Base-by-base conservation (phyloP, 2,113 vertebrate genomes). In the Dolichotis patagonum region DNA sequence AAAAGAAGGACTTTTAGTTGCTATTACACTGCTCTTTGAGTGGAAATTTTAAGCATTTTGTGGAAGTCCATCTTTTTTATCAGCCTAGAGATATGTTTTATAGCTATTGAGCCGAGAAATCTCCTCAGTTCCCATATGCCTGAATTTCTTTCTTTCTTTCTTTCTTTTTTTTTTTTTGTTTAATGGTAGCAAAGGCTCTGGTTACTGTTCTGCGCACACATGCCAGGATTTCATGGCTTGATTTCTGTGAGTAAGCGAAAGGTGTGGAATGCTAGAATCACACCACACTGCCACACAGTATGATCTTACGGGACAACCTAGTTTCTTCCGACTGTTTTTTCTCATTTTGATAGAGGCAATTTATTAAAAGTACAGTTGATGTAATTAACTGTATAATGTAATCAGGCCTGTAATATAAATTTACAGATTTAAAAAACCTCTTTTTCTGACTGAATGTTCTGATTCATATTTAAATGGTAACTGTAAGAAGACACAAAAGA, bases 31-130 rank as follows among this genome's bases (percentile, higher is more conserved):
- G 12, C 28, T 65, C 41, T 78, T 86, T 60, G 30, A 85, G 41
- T 95, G 85, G 65, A 93, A 65, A 69, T 88, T 84, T 49, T 77
- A 81, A 58, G 54, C 49, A 38, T 94, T 89, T 30, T 10, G 32
- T 78, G 32, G 83, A 69, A 83, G 26, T 60, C 35, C 54, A 28
- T 63, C 17, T 75, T 85, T 91, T 69, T n/a, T 17, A 56, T 11
- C 26, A 67, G 16, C 22, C n/a, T 73, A 26, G 10, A 85, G 24
- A 20, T 56, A 3, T 38, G 4, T 67, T 67, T 88, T 67, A n/a
- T 85, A 78, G 30, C 11, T 85, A 7, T 73, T 3, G 17, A 84
- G 22, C 22, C 35, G 62, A 43, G 7, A 69, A 73, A 89, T 46
- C 1, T 22, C 22, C 38, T 93, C 46, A 86, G 28, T 86, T 82